Base-by-base conservation (phyloP, 2,888 invertebrate genomes). In the Ramazzottius varieornatus region DNA sequence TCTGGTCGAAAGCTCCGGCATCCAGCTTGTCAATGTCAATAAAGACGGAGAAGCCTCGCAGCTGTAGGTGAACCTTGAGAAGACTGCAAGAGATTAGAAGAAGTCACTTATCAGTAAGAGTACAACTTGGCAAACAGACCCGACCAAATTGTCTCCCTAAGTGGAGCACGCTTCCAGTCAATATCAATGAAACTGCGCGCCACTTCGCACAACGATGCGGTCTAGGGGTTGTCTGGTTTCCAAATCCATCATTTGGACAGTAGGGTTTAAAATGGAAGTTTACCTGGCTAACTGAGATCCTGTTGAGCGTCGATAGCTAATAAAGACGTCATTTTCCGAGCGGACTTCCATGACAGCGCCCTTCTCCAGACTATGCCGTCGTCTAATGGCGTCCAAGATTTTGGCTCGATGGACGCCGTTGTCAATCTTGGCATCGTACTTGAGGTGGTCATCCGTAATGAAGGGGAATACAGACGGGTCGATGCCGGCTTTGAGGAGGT, bases 1-100 rank as follows among this genome's bases (percentile, higher is more conserved):
- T 93, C 74, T 94, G 94, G 77, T 98, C 96, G 77, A 98, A 98
- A 79, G 98, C 98, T 54, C 98, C 98, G 33, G 96, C 98, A 77
- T 94, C 90, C 68, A 98, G 79, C 71, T 93, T 81, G 76, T 98
- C 98, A 66, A 98, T 96, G 73, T 98, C 98, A 70, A 98, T 92
- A 76, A 98, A 98, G 33, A 94, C 94, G 33, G 89, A 85, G 78
- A 92, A 96, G 1, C 93, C 93, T 72, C 93, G 80, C 67, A 98
- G 79, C 76, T 96, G 92, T 65, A 98, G 81, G 74, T 98, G 94
- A 40, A 98, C 96, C 79, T 96, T 96, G 69, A 98, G 73, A 40
- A 78, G 70, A 68, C 78, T 78, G 70, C 20, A 70, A 70, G 46
- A 34, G 46, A 65, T 65, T 46, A 46, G 64, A 32, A 46, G 29